Base-by-base conservation (phyloP, 1,140 invertebrate species). In the Caenorhabditis inopinata region DNA sequence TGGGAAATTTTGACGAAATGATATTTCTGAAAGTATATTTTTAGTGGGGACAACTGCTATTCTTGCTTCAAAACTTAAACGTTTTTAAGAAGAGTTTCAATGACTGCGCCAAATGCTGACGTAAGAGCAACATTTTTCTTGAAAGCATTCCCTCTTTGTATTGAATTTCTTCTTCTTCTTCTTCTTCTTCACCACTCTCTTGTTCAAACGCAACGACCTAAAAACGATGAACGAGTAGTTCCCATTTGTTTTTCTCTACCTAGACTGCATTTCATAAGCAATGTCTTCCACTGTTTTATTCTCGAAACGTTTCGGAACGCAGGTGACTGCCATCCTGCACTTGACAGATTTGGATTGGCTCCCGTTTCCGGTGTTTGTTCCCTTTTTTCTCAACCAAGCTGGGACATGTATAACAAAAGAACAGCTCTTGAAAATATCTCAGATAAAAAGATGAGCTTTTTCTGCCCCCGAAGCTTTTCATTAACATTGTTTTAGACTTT, bases 261-360 rank as follows among this genome's bases (percentile, higher is more conserved):
- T n/a, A n/a, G n/a, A n/a, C 29, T 16, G 35, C 25, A 11, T 16
- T 12, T 21, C 11, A 58, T 58, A 29, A 58, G 35, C 29, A 58
- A 58, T 42, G 58, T 68, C 58, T 32, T 68, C 38, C 32, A 21
- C 38, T 42, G 6, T 7, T 42, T 11, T 32, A 29, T 29, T n/a
- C 32, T 11, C 32, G 38, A 32, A 32, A 68, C 35, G 58, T 68
- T 68, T 68, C n/a, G 11, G 58, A 42, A 68, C 58, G 27, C 58
- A 68, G 58, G 58, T 68, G 58, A 32, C n/a, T 32, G 11, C 58
- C 58, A 68, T 68, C 58, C 32, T 29, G 58, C n/a, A 68, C 58
- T 68, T 68, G 58, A 68, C 58, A 68, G 58, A 68, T 68, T 68
- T 68, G 32, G 51, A 29, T 29, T 16, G 51, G 58, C 58, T 68